These are phyloP conservation scores for Ochropacha duplaris DNA, from an alignment of 2,888 invertebrate species.

Conservation along the genomic window DNA sequence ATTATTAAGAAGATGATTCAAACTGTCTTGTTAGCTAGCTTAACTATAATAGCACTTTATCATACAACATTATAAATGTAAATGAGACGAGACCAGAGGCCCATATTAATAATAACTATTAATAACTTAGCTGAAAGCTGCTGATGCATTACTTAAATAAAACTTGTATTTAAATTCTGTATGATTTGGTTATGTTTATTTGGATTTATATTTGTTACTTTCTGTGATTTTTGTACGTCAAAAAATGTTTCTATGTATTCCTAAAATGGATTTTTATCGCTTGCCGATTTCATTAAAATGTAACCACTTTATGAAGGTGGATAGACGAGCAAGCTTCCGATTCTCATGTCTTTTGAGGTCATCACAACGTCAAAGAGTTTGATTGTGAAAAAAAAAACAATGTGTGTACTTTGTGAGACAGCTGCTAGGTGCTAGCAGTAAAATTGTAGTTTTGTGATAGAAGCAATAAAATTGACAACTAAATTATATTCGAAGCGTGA, in stretches of 20 bases:
- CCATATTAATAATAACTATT: constrained; percentile 40
- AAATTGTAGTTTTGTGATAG: constrained; percentile 80
- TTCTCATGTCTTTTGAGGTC: constrained; percentile 43
- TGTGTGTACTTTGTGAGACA: constrained; percentile 59
- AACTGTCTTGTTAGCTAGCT: background rate
- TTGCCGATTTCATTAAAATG: constrained; percentile 22
- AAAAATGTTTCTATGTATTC: constrained; percentile 38
- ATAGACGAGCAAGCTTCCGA: constrained; percentile 23
- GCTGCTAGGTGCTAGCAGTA: constrained; percentile 80
- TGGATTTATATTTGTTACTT: constrained; percentile 59
- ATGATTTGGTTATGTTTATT: constrained; percentile 61
- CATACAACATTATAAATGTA: constrained; percentile 14
- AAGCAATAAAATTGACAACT: constrained; percentile 78
- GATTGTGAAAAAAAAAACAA: constrained; percentile 49
- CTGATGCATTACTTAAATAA: constrained; percentile 64
- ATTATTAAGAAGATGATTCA: background rate
- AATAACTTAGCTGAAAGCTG: constrained; percentile 64
- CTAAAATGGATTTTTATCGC: constrained; percentile 39
- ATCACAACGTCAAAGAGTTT: constrained; percentile 54
- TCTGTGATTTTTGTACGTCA: constrained; percentile 31
- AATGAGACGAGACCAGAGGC: constrained; percentile 31
- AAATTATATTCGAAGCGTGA: constrained; percentile 62
- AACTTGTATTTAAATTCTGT: constrained; percentile 62
- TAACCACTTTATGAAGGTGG: constrained; percentile 54
- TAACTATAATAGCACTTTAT: background rate